Evolutionary conservation across 2,888 invertebrate genomes (phyloP).

Genomic region (Selenia dentaria): DNA sequence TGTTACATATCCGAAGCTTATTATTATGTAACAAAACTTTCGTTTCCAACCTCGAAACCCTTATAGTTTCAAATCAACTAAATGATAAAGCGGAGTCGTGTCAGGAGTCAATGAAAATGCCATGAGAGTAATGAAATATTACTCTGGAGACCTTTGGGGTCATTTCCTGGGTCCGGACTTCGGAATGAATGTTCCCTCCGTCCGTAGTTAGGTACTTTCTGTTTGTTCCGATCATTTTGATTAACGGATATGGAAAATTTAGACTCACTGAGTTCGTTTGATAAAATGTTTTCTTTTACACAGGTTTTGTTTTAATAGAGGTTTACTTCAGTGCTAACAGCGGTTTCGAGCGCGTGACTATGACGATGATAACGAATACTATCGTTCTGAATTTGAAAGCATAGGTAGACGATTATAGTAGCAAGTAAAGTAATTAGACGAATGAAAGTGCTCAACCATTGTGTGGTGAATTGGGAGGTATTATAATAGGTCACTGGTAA

Average conservation of each 20-base stretch:
- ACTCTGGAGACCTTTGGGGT: conserved; percentile 15
- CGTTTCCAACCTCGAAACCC: conserved; percentile 7
- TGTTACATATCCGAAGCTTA: too few species aligned
- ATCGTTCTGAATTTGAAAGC: too few species aligned
- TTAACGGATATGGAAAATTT: conserved; percentile 8
- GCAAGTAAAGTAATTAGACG: too few species aligned
- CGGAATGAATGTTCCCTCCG: conserved; percentile 13
- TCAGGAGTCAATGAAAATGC: conserved; percentile 28
- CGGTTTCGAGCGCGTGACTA: too few species aligned
- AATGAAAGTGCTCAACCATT: too few species aligned
- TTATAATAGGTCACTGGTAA: too few species aligned
- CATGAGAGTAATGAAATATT: conserved; percentile 29
- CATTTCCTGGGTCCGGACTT: conserved; percentile 26
- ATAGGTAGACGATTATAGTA: too few species aligned
- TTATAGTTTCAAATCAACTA: conserved; percentile 21
- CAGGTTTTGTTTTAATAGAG: too few species aligned
- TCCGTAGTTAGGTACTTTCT: conserved; percentile 2
- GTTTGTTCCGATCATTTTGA: conserved; percentile 8
- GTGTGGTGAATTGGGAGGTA: too few species aligned
- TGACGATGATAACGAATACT: too few species aligned
- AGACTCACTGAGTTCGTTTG: neutral
- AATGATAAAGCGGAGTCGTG: conserved; percentile 21
- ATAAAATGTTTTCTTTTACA: neutral
- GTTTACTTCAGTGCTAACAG: too few species aligned
- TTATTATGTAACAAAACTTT: conserved; percentile 7